phyloP scores from a whole-genome alignment of 2,113 vertebrate genomes.

The Percina caprodes region DNA sequence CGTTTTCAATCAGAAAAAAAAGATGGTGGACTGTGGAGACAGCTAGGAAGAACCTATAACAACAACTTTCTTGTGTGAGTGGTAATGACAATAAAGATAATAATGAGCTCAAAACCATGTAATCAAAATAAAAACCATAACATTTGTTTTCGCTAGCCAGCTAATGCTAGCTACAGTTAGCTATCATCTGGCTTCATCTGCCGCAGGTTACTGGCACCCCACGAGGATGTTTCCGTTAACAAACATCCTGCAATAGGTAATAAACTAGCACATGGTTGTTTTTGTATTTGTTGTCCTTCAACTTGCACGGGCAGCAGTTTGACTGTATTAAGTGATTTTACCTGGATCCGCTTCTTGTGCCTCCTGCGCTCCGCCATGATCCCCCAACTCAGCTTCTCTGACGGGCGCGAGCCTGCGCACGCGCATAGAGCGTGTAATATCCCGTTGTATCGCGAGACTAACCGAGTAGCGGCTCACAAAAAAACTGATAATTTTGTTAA shows the following conservation, averaged over 20 bases:
- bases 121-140: conserved; percentile 20
- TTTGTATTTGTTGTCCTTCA: not conserved
- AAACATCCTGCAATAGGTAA: not conserved
- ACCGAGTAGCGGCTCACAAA: not conserved
- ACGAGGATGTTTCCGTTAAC: not conserved
- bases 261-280: not conserved
- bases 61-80: too few species aligned
- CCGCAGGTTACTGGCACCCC: not conserved
- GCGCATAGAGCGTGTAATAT: conserved; percentile 29
- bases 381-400: conserved; percentile 85
- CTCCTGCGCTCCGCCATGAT: conserved; percentile 98
- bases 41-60: not conserved
- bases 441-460: conserved; percentile 74
- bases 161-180: conserved; percentile 67
- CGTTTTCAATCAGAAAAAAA: not conserved
- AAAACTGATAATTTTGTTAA: not conserved
- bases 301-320: not conserved
- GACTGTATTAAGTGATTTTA: conserved; percentile 70
- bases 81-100: not conserved
- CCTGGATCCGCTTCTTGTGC: conserved; percentile 97
- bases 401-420: conserved; percentile 78
- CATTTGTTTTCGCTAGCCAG: conserved; percentile 57
- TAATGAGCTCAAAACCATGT: not conserved
- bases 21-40: not conserved
- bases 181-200: conserved; percentile 38